These are phyloP conservation scores for Festucalex cinctus DNA, from an alignment of 2,113 vertebrate genomes.

Conservation along the genomic window DNA sequence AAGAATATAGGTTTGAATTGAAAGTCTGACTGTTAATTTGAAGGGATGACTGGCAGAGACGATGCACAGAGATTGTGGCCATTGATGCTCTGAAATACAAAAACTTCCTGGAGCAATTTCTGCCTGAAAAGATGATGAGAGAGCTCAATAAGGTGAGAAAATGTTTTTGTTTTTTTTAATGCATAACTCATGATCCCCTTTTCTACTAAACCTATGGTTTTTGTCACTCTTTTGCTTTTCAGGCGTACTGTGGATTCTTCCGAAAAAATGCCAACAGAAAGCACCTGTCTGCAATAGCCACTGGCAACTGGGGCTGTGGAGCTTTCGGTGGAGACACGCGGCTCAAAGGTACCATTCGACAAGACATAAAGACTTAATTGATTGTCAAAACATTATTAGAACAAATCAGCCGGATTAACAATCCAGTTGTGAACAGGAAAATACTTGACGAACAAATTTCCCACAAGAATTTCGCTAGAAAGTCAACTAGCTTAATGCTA, in stretches of 20 bases:
- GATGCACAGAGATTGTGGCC: constrained; percentile 92
- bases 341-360: constrained; percentile 82
- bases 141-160: constrained; percentile 92
- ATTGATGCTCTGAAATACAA: constrained; percentile 90
- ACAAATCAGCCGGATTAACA: too few relatives aligned
- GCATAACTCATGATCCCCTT: background rate
- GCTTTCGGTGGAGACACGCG: constrained; percentile 91
- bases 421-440: too few relatives aligned
- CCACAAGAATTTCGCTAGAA: too few relatives aligned
- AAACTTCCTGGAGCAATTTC: constrained; percentile 89
- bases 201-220: background rate
- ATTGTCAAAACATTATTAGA: too few relatives aligned
- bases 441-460: too few relatives aligned
- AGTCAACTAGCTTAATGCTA: too few relatives aligned
- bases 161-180: background rate
- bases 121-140: constrained; percentile 87
- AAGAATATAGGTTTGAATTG: background rate
- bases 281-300: constrained; percentile 89
- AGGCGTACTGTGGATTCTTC: constrained; percentile 94
- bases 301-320: constrained; percentile 98
- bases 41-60: constrained; percentile 91
- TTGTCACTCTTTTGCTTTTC: constrained; percentile 9
- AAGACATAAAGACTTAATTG: too few relatives aligned
- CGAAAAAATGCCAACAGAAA: constrained; percentile 73
- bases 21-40: background rate